A percentile compares a stretch with the other conserved stretches of the same genome.
Conservation (phyloP, 92 coral and sea anemone genomes). For the Plumapathes pennacea region DNA sequence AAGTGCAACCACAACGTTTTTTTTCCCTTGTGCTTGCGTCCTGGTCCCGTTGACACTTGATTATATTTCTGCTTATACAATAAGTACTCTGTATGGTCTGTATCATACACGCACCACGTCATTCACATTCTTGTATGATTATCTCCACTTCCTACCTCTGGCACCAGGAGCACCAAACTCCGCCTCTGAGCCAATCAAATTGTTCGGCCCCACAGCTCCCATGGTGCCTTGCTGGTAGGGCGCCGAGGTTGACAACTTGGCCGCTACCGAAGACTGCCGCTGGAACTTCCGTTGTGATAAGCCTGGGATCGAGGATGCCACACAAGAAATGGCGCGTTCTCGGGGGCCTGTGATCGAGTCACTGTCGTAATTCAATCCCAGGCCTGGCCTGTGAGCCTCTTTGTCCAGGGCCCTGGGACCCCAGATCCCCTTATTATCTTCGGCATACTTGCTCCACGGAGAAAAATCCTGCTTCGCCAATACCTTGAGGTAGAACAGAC, state of each 20-base stretch:
- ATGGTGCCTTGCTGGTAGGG: slow-evolving; percentile 60
- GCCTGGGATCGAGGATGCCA: slow-evolving; percentile 44
- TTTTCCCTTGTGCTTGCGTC: no score
- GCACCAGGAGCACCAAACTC: no score
- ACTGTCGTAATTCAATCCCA: slow-evolving; percentile 29
- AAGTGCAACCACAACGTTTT: no score
- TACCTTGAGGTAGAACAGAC: slow-evolving; percentile 15
- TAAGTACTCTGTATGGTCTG: no score
- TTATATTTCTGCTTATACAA: no score
- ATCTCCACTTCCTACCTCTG: no score
- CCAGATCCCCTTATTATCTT: slow-evolving; percentile 91
- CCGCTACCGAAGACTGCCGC: slow-evolving; percentile 52
- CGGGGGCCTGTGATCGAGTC: slow-evolving; percentile 42
- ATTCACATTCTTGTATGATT: no score
- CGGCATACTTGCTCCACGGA: slow-evolving; percentile 97
- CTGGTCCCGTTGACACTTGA: no score
- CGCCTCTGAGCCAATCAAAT: no score
- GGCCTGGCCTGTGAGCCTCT: slow-evolving; percentile 45
- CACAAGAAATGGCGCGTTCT: slow-evolving; percentile 68
- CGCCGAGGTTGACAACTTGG: slow-evolving; percentile 70
- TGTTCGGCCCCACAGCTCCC: no score
- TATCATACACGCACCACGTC: no score
- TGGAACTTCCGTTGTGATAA: slow-evolving; percentile 26
- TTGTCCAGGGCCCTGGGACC: slow-evolving; percentile 78
- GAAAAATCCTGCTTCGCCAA: slow-evolving; percentile 74